Conservation (phyloP, 2,888 invertebrate genomes). For the Pasiphila rectangulata region DNA sequence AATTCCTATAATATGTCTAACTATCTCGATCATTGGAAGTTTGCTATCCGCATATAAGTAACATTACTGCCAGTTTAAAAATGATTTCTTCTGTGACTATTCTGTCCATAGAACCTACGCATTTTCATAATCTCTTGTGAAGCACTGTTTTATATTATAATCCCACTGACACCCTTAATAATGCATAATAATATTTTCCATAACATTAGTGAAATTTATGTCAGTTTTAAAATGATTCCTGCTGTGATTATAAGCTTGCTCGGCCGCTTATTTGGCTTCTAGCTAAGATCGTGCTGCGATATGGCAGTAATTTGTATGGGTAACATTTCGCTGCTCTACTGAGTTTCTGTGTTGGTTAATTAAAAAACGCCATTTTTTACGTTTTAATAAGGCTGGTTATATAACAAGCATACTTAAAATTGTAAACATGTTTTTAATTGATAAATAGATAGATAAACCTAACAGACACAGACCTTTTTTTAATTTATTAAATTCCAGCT, state of each 20-base stretch:
- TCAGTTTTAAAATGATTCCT: slow-evolving; percentile 15
- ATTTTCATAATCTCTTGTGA: not conserved
- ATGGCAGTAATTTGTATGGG: slow-evolving; percentile 36
- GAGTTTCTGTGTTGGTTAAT: slow-evolving; percentile 18
- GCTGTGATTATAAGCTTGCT: slow-evolving; percentile 21
- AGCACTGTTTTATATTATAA: not conserved
- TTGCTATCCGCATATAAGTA: too few species aligned
- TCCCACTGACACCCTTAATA: too few species aligned
- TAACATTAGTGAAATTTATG: slow-evolving; percentile 39
- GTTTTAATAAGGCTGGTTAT: not conserved
- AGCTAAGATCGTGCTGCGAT: slow-evolving; percentile 54
- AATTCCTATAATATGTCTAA: too few species aligned
- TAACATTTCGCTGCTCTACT: slow-evolving; percentile 22
- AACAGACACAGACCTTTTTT: too few species aligned
- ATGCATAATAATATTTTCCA: too few species aligned
- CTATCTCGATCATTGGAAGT: too few species aligned
- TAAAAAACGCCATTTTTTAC: slow-evolving; percentile 12
- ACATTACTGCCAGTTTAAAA: too few species aligned
- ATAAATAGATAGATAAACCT: too few species aligned
- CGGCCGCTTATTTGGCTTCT: slow-evolving; percentile 61
- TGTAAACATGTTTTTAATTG: too few species aligned
- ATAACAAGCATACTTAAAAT: not conserved
- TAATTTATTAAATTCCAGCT: too few species aligned
- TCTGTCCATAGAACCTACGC: not conserved
- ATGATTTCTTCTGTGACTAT: too few species aligned